A percentile compares a stretch with the other conserved stretches of the same genome.
Evolutionary conservation across 53 echinoderm and acorn worm species (phyloP).

Genomic region (Temnopleurus reevesii): DNA sequence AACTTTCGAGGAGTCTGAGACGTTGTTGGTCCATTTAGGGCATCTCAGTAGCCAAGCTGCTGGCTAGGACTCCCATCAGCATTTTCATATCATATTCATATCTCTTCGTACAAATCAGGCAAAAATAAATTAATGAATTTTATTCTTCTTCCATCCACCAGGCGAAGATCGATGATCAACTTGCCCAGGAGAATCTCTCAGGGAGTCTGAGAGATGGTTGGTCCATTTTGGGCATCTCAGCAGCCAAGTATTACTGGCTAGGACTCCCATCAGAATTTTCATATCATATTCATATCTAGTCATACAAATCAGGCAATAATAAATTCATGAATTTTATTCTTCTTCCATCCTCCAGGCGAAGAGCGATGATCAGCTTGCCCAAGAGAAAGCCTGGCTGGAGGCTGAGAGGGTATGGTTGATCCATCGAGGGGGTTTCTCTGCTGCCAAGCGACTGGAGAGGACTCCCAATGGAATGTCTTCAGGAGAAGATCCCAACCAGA

Average conservation of each 20-base stretch:
- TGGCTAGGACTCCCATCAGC: conserved; percentile 53
- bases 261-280: too few species aligned
- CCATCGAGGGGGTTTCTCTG: conserved; percentile 85
- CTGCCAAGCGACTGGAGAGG: conserved; percentile 68
- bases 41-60: conserved; percentile 76
- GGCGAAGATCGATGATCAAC: too few species aligned
- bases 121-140: too few species aligned
- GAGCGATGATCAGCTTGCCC: conserved; percentile 81
- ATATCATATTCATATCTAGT: too few species aligned
- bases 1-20: conserved; percentile 83
- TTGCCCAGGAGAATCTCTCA: too few species aligned
- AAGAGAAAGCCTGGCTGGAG: conserved; percentile 87
- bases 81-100: too few species aligned
- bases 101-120: too few species aligned
- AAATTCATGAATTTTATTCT: neutral
- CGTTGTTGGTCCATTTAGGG: conserved; percentile 87
- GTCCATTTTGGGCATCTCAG: too few species aligned
- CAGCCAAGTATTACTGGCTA: too few species aligned
- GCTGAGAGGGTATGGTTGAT: conserved; percentile 93
- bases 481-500: conserved; percentile 46
- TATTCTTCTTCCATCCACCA: too few species aligned
- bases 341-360: conserved; percentile 75
- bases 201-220: too few species aligned
- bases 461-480: conserved; percentile 25
- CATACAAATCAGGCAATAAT: too few species aligned